A percentile compares a stretch with the other conserved stretches of the same genome.
These are phyloP conservation scores for Danio rerio DNA, from an alignment of 2,113 vertebrate species.

Conservation along the genomic window GRCz12tu NC_133180.1:21611501-21612000, in stretches of 20 bases:
- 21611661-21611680: neutral
- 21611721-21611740: constrained; percentile 22
- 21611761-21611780: constrained; percentile 42
- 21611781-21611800: constrained; percentile 30
- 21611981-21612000: neutral
- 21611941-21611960: neutral
- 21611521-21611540: neutral
- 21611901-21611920: neutral
- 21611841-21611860: neutral
- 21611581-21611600: neutral
- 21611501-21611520: neutral
- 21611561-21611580: neutral
- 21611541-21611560: neutral
- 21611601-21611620: neutral
- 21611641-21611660: neutral
- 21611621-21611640: neutral
- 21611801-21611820: too few relatives aligned
- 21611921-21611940: neutral
- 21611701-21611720: constrained; percentile 53
- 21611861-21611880: neutral
- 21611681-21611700: neutral
- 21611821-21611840: neutral
- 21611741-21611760: constrained; percentile 7
- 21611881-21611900: neutral
- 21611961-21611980: neutral